phyloP scores from a whole-genome alignment of 2,888 invertebrate species.

The Cancer borealis region DNA sequence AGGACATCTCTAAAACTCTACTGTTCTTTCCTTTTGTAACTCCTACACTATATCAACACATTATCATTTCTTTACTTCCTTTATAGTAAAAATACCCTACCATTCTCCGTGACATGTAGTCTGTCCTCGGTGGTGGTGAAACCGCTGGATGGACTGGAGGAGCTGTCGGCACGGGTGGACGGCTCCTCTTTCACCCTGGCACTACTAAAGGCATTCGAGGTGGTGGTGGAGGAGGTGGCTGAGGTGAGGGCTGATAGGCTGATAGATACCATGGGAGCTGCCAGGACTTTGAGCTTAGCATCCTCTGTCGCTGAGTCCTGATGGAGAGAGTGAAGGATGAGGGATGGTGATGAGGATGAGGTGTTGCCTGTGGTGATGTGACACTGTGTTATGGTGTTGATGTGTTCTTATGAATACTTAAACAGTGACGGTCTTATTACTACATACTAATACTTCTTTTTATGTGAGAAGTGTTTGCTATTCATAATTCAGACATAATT shows the following conservation, averaged over 20 bases:
- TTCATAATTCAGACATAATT: too few relatives aligned
- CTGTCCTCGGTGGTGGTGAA: slow-evolving; percentile 55
- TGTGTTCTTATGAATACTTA: too few relatives aligned
- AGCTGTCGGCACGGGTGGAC: slow-evolving; percentile 62
- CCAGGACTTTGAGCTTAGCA: slow-evolving; percentile 49
- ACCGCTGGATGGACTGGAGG: slow-evolving; percentile 62
- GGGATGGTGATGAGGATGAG: neutral
- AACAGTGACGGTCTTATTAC: too few relatives aligned
- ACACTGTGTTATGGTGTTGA: neutral
- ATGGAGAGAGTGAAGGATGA: neutral
- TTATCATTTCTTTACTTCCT: too few relatives aligned
- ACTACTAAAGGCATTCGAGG: slow-evolving; percentile 46
- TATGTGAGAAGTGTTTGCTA: too few relatives aligned
- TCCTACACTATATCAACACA: neutral
- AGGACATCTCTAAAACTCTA: neutral
- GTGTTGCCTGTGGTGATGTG: neutral
- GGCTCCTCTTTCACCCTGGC: slow-evolving; percentile 56
- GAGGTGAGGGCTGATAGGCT: slow-evolving; percentile 56
- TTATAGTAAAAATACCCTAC: neutral
- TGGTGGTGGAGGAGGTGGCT: slow-evolving; percentile 36
- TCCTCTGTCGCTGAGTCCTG: slow-evolving; percentile 61
- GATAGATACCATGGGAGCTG: slow-evolving; percentile 51
- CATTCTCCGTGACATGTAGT: slow-evolving; percentile 67
- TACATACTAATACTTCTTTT: too few relatives aligned
- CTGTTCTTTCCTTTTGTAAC: neutral